phyloP scores from a whole-genome alignment of 30 jellyfish, hydroid and myxozoan genomes.

The Nemopilema nomurai region DNA sequence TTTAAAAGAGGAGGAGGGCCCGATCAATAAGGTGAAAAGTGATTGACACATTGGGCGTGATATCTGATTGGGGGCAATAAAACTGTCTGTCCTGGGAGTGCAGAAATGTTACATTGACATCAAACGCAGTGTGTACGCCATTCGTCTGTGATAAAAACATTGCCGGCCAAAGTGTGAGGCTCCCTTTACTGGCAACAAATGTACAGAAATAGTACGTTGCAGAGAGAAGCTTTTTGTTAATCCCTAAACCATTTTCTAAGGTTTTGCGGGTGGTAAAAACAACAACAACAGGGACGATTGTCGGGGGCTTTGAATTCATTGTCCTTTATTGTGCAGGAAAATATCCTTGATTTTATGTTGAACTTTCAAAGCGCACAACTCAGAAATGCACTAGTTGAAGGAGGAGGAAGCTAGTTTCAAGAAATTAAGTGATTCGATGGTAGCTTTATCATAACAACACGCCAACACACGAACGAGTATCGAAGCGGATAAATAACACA shows the following conservation, averaged over 20 bases:
- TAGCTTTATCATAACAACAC: not conserved
- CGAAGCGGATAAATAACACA: not conserved
- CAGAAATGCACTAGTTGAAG: not conserved
- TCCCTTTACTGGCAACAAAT: not conserved
- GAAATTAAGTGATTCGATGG: not conserved
- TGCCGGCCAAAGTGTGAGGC: not conserved
- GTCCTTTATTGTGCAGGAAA: not conserved
- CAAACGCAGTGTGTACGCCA: not conserved
- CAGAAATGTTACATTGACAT: slow-evolving; percentile 3
- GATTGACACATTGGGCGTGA: slow-evolving; percentile 71
- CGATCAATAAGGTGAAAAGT: slow-evolving; percentile 47
- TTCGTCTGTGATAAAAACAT: not conserved
- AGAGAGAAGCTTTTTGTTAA: slow-evolving; percentile 1
- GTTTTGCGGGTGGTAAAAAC: slow-evolving; percentile 57
- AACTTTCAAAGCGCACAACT: not conserved
- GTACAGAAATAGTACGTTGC: not conserved
- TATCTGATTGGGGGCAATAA: slow-evolving; percentile 66
- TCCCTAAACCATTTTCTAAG: slow-evolving; percentile 8
- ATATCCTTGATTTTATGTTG: not conserved
- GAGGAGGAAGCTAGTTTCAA: not conserved
- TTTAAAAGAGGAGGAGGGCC: slow-evolving; percentile 63
- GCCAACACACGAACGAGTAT: not conserved
- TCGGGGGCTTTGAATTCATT: slow-evolving; percentile 36
- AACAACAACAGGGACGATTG: slow-evolving; percentile 57
- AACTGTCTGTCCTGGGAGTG: slow-evolving; percentile 61